Percentiles rank a stretch among this genome's conserved stretches.
Conservation (phyloP, 2,888 invertebrate genomes). For the Eustalomyia histrio region DNA sequence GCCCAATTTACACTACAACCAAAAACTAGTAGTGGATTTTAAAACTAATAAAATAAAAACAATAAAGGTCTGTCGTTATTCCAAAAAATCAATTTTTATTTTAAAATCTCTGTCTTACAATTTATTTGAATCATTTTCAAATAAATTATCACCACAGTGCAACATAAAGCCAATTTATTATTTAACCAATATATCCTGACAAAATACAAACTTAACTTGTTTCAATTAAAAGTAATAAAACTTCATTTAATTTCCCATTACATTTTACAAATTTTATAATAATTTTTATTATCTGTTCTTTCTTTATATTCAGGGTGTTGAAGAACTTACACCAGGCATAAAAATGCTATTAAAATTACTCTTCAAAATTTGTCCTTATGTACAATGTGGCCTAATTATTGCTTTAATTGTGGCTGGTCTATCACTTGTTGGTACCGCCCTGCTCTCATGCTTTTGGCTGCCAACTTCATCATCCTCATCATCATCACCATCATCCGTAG, state of each 20-base stretch:
- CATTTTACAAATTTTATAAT: conserved; percentile 5
- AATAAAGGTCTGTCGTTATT: no score
- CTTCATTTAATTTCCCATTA: not conserved
- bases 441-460: conserved; percentile 73
- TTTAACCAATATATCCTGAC: conserved; percentile 7
- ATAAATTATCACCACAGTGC: not conserved
- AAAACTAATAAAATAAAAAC: no score
- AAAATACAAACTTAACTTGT: conserved; percentile 18
- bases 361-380: conserved; percentile 81
- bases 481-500: conserved; percentile 49
- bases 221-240: conserved; percentile 31
- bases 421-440: conserved; percentile 77
- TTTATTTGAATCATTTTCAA: not conserved
- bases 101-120: no score
- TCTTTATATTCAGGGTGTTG: conserved; percentile 73
- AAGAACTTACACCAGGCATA: conserved; percentile 79
- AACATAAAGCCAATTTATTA: conserved; percentile 2
- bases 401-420: conserved; percentile 80
- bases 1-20: no score
- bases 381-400: conserved; percentile 80
- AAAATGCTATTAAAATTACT: conserved; percentile 80
- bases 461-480: conserved; percentile 66
- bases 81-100: no score
- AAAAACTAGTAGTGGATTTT: no score
- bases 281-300: not conserved